These are phyloP conservation scores for Lethenteron reissneri DNA, from an alignment of 2,113 vertebrate genomes.

Conservation along the genomic window DNA sequence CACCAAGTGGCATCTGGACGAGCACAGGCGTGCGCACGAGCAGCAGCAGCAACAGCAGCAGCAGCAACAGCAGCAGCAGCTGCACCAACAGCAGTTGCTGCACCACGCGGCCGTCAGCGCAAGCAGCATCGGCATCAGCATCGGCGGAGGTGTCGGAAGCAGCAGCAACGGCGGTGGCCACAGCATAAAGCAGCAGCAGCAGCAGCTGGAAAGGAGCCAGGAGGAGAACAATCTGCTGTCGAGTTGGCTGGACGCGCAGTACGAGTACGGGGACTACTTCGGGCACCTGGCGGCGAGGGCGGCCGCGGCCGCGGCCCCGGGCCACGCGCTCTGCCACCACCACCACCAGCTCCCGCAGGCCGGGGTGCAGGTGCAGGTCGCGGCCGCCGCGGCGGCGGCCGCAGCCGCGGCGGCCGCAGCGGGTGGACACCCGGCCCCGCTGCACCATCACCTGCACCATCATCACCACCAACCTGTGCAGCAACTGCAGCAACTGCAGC, in stretches of 20 bases:
- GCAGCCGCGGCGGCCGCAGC: background rate
- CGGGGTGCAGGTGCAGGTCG: too few species aligned
- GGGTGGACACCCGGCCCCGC: too few species aligned
- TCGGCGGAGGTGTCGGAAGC: background rate
- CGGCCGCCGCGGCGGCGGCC: background rate
- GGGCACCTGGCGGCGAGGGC: background rate
- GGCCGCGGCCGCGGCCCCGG: background rate
- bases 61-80: background rate
- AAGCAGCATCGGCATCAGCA: constrained; percentile 1
- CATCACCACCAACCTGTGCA: too few species aligned
- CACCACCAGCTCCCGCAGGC: background rate
- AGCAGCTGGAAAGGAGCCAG: background rate
- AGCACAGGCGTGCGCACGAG: constrained; percentile 4
- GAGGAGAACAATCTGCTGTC: background rate
- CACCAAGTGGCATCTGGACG: constrained; percentile 4
- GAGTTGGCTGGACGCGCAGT: constrained; percentile 4
- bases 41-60: background rate
- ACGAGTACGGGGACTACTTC: constrained; percentile 5
- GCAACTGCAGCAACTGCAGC: too few species aligned
- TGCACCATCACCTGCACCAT: too few species aligned
- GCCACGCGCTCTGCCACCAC: background rate
- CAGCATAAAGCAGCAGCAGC: background rate
- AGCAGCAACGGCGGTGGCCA: constrained; percentile 3
- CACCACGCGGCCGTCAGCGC: background rate
- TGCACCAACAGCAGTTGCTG: background rate